Base-by-base conservation (phyloP, 2,888 invertebrate species). In the Pollenia amentaria region DNA sequence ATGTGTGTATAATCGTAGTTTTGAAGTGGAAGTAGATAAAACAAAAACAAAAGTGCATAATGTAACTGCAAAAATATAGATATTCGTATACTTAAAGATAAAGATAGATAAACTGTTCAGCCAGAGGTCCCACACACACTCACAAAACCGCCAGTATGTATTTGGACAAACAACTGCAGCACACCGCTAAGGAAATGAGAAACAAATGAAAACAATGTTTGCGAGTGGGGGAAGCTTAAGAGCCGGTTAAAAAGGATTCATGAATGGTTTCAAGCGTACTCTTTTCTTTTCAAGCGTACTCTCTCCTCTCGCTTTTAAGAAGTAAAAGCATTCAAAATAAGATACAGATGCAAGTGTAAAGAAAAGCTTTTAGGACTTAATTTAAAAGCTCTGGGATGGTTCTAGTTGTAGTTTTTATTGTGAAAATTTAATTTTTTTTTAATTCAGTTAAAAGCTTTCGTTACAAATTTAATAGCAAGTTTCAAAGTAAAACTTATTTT, bases 211-310 rank as follows among this genome's bases (percentile, higher is more conserved):
- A 21, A 60, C 21, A 40, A 67, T 51, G 14, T 18, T 10, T 51
- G 53, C 40, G 18, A 16, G 0, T 40, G 40, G 3, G 11, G 40
- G 16, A 62, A 62, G 18, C 44, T 77, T 64, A 48, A 55, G 60
- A 83, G 77, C 83, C 77, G 82, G 77, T 48, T 72, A 48, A 29
- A 29, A 83, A 77, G 70, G 77, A 77, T 83, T 83, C 44, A 82
- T 82, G 76, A 82, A 82, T 82, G 82, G 42, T n/a, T 64, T 44
- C 10, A 21, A 7, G 42, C 29, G 1, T 29, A 3, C 29, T 29
- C 29, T 29, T 3, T 29, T 29, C 21, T 29, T 29, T 29, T 29
- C 29, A 29, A 29, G 29, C 29, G 29, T 29, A 29, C 29, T 29
- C 29, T 29, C 29, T 29, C 29, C 29, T 29, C 29, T 6, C 29